These are phyloP conservation scores for Limosa lapponica DNA, from an alignment of 2,797 vertebrate species.

Conservation along the genomic window DNA sequence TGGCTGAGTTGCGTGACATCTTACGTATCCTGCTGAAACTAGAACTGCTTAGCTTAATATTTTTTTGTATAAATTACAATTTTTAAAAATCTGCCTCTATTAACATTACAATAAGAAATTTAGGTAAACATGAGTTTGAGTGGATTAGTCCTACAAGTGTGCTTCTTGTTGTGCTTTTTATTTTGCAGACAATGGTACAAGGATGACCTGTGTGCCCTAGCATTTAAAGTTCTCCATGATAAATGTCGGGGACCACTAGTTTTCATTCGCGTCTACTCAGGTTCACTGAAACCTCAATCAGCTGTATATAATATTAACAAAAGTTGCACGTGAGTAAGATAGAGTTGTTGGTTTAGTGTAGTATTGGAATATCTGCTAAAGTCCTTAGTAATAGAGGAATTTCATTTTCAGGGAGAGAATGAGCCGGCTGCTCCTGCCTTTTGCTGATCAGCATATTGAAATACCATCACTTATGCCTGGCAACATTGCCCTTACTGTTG, in stretches of 20 bases:
- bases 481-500: constrained; percentile 94
- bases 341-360: not conserved
- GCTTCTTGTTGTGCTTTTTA: not conserved
- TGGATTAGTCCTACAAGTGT: not conserved
- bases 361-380: not conserved
- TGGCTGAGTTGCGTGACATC: not conserved
- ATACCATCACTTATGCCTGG: constrained; percentile 90
- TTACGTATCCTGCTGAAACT: not conserved
- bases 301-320: constrained; percentile 93
- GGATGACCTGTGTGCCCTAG: constrained; percentile 92
- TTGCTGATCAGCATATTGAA: constrained; percentile 95
- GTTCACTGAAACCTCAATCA: constrained; percentile 88
- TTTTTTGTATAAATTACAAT: accelerated
- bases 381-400: not conserved
- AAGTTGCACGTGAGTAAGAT: constrained; percentile 85
- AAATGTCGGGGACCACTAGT: constrained; percentile 95
- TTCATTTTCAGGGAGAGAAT: constrained; percentile 87
- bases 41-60: not conserved
- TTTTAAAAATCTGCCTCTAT: not conserved
- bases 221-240: constrained; percentile 96
- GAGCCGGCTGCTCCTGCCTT: constrained; percentile 93
- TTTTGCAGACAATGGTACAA: constrained; percentile 90
- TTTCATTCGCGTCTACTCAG: constrained; percentile 94
- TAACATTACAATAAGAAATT: not conserved
- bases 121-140: not conserved